A percentile compares a stretch with the other conserved stretches of the same genome.
These are phyloP conservation scores for Arion vulgaris DNA, from an alignment of 1,140 invertebrate genomes.

Conservation along the genomic window DNA sequence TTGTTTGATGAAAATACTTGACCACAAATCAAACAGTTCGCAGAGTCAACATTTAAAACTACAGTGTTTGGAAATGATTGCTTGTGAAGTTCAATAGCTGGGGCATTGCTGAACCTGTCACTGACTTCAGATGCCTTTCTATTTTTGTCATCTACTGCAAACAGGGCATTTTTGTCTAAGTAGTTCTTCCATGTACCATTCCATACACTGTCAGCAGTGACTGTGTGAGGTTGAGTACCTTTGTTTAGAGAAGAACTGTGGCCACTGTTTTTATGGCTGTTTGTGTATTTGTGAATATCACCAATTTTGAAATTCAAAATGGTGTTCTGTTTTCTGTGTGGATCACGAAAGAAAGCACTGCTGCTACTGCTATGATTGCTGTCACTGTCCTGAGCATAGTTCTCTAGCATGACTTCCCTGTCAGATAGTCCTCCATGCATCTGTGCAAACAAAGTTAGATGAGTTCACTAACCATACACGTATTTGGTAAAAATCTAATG, in stretches of 20 bases:
- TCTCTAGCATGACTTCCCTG: slow-evolving; percentile 30
- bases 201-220: slow-evolving; percentile 14
- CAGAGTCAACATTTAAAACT: not conserved
- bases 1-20: not conserved
- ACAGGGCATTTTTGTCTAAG: slow-evolving; percentile 21
- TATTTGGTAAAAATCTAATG: too few species aligned
- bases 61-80: not conserved
- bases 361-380: slow-evolving; percentile 19
- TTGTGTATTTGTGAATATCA: not conserved
- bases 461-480: not conserved
- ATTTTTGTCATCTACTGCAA: slow-evolving; percentile 28
- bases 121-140: not conserved
- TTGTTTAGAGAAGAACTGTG: not conserved
- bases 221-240: not conserved
- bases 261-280: not conserved
- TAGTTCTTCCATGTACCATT: slow-evolving; percentile 20
- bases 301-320: slow-evolving; percentile 1
- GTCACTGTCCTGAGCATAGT: slow-evolving; percentile 32
- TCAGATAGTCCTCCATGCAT: slow-evolving; percentile 26
- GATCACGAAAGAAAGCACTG: not conserved
- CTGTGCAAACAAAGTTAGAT: not conserved
- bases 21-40: not conserved
- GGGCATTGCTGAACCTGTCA: slow-evolving; percentile 4
- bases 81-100: slow-evolving; percentile 2
- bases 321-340: slow-evolving; percentile 25